A percentile compares a stretch with the other conserved stretches of the same genome.
These are phyloP conservation scores for Psococerastis gibbosa DNA, from an alignment of 2,888 invertebrate species.

Conservation along the genomic window DNA sequence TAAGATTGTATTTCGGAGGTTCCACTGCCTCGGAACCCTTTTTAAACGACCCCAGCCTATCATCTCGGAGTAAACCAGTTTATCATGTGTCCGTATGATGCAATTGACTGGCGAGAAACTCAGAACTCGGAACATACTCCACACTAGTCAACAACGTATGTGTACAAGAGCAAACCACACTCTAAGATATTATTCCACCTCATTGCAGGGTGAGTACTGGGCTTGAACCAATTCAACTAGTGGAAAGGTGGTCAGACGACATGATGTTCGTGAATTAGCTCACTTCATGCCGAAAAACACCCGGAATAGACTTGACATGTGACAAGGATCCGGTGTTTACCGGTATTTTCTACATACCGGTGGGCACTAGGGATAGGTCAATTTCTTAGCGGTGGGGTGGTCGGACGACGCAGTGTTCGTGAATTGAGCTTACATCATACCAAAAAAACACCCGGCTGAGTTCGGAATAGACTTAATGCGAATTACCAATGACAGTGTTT, in stretches of 20 bases:
- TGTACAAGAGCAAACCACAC: no score
- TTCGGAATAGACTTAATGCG: constrained; percentile 64
- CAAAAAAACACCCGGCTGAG: constrained; percentile 63
- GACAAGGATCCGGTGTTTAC: constrained; percentile 66
- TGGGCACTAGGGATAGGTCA: constrained; percentile 43
- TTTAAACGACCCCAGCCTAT: no score
- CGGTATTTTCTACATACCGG: no score
- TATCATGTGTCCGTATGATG: no score
- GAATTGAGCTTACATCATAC: constrained; percentile 67
- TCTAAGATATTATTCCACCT: no score
- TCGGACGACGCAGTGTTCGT: constrained; percentile 74
- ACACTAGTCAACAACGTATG: no score
- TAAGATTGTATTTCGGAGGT: no score
- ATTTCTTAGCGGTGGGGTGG: constrained; percentile 68
- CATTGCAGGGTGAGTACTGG: constrained; percentile 27
- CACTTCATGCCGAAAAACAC: constrained; percentile 64
- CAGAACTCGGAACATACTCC: constrained; percentile 68
- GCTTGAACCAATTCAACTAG: constrained; percentile 56
- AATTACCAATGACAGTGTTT: constrained; percentile 64
- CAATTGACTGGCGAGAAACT: no score
- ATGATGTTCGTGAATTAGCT: constrained; percentile 64
- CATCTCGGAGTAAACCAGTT: no score
- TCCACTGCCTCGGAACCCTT: no score
- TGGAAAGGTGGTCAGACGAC: constrained; percentile 78
- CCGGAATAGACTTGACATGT: constrained; percentile 62